Conservation (phyloP, 2,888 invertebrate genomes). For the Eretmocerus hayati region DNA sequence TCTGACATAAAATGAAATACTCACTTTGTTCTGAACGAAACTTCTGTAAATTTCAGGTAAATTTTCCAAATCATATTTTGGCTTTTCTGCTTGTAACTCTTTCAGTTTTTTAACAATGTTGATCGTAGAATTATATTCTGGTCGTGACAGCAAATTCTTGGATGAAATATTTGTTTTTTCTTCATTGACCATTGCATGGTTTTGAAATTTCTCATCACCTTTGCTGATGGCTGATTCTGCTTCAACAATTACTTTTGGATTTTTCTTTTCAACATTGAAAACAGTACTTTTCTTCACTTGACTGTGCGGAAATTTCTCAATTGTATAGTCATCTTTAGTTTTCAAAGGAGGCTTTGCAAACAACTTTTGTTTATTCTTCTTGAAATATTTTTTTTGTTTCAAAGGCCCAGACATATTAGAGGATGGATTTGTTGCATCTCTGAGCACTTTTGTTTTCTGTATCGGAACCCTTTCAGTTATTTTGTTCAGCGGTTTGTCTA, state of each 20-base stretch:
- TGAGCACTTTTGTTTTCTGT: not conserved
- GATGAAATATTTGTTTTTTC: no score
- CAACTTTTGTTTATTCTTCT: no score
- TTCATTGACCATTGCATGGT: no score
- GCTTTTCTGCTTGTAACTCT: conserved; percentile 29
- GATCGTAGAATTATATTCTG: conserved; percentile 40
- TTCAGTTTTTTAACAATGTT: conserved; percentile 34
- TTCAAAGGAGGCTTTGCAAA: no score
- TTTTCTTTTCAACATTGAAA: conserved; percentile 21
- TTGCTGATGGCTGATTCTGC: conserved; percentile 22
- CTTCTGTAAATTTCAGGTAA: conserved; percentile 30
- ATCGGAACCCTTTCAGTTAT: not conserved
- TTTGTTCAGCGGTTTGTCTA: not conserved
- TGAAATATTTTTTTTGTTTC: not conserved
- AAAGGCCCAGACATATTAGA: not conserved
- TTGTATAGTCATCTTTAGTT: not conserved
- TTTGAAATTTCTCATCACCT: no score
- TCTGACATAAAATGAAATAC: conserved; percentile 4
- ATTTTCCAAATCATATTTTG: conserved; percentile 28
- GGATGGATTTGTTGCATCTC: not conserved
- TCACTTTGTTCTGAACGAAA: conserved; percentile 36
- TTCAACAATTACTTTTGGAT: conserved; percentile 25
- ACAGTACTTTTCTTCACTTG: conserved; percentile 26
- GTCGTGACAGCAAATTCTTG: conserved; percentile 28
- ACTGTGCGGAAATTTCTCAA: not conserved